Evolutionary conservation across 2,113 vertebrate genomes (phyloP), one percentile per base, ranked within the genome.

Genomic region (Nipponia nippon): DNA sequence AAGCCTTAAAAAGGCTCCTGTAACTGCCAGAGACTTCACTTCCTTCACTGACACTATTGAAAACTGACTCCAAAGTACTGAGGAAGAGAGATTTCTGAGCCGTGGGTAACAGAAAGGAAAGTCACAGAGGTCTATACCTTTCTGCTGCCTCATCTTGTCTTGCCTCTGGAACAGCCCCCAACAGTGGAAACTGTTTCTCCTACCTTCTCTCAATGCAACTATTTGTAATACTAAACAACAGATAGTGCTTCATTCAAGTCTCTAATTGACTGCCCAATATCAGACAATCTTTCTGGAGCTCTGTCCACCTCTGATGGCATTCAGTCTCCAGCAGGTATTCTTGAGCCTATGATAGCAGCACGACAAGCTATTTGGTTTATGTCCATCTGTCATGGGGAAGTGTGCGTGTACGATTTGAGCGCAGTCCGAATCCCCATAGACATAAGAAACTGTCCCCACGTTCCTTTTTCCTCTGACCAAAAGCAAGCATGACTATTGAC

Each of bases 111-210:
- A 4, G 30, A 19, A 84, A 8, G 34, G 14, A 83, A 79, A 81
- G n/a, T n/a, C 0, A 0, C 6, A 63, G 29, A 56, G 8, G 9
- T 34, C 21, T 72, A 2, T 3, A 62, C 9, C 29, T 11, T 78
- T 82, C 38, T 78, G n/a, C 23, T 18, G 32, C 36, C 47, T 76
- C 7, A 36, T 47, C 26, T 62, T 34, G 23, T 30, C 52, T 52
- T 71, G 30, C 26, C 22, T 49, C 49, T 21, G 10, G 49, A 76
- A 65, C n/a, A 75, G 71, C 4, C 6, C 0, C 0, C 18, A 66
- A 26, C 32, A 61, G 18, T 19, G 21, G 56, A 65, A 89, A 79
- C 27, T 59, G 1, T 17, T 84, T 69, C 38, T 94, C 70, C 34
- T 40, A 40, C 16, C 2, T 11, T 38, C 53, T 80, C 49, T 34